phyloP scores from a whole-genome alignment of 1,140 invertebrate species.

The Drosophila nasuta region DNA sequence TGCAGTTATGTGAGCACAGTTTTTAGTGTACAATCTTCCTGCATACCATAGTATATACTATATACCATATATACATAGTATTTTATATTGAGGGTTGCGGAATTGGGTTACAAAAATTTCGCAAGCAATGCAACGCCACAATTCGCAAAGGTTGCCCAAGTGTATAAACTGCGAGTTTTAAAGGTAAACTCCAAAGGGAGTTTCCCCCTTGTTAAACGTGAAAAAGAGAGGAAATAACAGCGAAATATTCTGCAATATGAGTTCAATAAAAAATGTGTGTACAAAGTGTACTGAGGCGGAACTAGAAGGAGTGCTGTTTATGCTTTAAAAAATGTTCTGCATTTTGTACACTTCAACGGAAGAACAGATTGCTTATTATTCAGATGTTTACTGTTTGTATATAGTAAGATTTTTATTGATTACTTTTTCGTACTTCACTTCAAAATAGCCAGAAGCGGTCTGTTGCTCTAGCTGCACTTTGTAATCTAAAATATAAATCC shows the following conservation, averaged over 20 bases:
- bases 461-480: no score
- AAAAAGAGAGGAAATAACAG: neutral
- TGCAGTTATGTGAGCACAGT: conserved; percentile 23
- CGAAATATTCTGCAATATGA: neutral
- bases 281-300: no score
- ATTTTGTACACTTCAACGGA: no score
- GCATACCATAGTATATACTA: conserved; percentile 14
- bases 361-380: no score
- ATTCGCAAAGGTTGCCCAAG: conserved; percentile 15
- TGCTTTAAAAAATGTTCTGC: no score
- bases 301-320: no score
- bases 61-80: no score
- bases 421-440: no score
- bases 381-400: no score
- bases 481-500: no score
- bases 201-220: neutral
- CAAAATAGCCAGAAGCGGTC: no score
- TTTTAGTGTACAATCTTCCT: conserved; percentile 7
- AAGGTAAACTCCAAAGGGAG: conserved; percentile 9
- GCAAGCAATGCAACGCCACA: conserved; percentile 9
- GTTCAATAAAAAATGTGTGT: neutral
- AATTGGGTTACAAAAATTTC: conserved; percentile 14
- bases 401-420: no score
- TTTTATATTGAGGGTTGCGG: neutral
- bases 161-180: conserved; percentile 7